Evolutionary conservation across 2,888 invertebrate species (phyloP), one percentile per base, ranked within the genome.

Genomic region (Ectemnius continuus): DNA sequence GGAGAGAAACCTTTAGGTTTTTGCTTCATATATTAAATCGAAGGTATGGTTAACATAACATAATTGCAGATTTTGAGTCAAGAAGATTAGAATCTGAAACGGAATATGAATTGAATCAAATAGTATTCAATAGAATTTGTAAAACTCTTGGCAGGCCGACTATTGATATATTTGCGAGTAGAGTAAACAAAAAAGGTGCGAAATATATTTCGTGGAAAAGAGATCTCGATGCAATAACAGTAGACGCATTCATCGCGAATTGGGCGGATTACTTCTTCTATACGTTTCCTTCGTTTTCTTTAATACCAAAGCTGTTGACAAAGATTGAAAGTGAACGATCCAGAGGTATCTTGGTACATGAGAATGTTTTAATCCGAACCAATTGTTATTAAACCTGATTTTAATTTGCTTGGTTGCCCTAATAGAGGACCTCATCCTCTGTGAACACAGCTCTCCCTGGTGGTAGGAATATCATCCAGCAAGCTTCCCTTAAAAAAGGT

Each of bases 301-400:
- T 8, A 36, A 4, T 36, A 36, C 36, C 36, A 8, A 36, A 36
- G 36, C 6, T 36, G 36, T 36, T 36, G 6, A 36, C 0, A 36
- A 36, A n/a, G n/a, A n/a, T n/a, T n/a, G n/a, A n/a, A n/a, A n/a
- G n/a, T n/a, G n/a, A n/a, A n/a, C n/a, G n/a, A n/a, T n/a, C n/a
- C n/a, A n/a, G n/a, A n/a, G 57, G 57, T 57, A 57, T 18, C 57
- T 16, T n/a, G n/a, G n/a, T n/a, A n/a, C 20, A 62, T 62, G 26
- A 23, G 70, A 20, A 75, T 66, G 13, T 75, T 75, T 46, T 69
- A 67, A 18, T 23, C 56, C 2, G 13, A 60, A 36, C n/a, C 59
- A 6, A 6, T 63, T 0, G n/a, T 48, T 4, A 47, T 63, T 3
- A 47, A 45, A 46, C 20, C 58, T 14, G 6, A 48, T 13, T 20